These are phyloP conservation scores for Oedothorax gibbosus DNA, from an alignment of 1,140 invertebrate species.

Conservation along the genomic window DNA sequence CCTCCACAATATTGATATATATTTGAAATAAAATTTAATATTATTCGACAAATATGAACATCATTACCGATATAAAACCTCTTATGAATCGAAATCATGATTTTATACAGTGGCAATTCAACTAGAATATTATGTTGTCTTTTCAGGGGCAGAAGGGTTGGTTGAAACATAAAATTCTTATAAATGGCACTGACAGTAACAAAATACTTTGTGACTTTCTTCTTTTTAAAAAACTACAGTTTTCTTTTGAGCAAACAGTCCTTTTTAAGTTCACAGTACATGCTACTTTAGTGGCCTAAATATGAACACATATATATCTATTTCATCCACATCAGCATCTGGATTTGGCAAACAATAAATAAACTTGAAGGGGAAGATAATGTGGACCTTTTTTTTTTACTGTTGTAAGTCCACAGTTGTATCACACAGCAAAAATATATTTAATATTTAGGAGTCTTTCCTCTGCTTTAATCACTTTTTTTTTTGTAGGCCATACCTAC, in stretches of 20 bases:
- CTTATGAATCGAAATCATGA: slow-evolving; percentile 42
- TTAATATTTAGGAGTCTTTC: slow-evolving; percentile 34
- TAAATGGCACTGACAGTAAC: slow-evolving; percentile 57
- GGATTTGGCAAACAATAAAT: slow-evolving; percentile 43
- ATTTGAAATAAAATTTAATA: not conserved
- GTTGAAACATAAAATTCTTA: slow-evolving; percentile 22
- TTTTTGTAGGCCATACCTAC: not conserved
- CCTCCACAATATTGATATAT: slow-evolving; percentile 13
- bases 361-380: slow-evolving; percentile 9
- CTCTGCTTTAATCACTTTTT: slow-evolving; percentile 12
- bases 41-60: slow-evolving; percentile 18
- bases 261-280: slow-evolving; percentile 52
- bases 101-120: slow-evolving; percentile 21
- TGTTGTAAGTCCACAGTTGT: slow-evolving; percentile 25
- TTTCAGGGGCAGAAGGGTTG: not conserved
- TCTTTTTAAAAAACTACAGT: slow-evolving; percentile 54
- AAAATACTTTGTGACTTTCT: slow-evolving; percentile 60
- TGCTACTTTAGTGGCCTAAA: slow-evolving; percentile 32
- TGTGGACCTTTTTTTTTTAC: slow-evolving; percentile 17
- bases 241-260: slow-evolving; percentile 60
- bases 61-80: slow-evolving; percentile 28
- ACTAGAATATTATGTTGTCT: slow-evolving; percentile 31
- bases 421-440: slow-evolving; percentile 57
- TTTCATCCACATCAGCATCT: slow-evolving; percentile 34
- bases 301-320: slow-evolving; percentile 42